These are phyloP conservation scores for Caenorhabditis sp. DNA, from an alignment of 2,888 invertebrate genomes.

Conservation along the genomic window DNA sequence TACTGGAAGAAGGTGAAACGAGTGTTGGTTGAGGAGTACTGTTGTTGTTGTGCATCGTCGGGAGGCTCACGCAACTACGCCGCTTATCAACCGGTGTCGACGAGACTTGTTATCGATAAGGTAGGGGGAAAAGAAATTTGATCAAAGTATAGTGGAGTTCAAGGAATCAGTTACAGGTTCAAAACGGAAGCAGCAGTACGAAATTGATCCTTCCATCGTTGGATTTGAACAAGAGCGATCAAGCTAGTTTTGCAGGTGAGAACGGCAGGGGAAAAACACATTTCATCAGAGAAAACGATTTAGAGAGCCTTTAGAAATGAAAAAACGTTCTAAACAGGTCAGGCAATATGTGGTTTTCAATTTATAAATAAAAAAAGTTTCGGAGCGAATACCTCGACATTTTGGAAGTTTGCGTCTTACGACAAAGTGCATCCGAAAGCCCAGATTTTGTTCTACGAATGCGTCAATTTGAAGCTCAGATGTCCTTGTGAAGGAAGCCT, in stretches of 20 bases:
- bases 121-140: conserved; percentile 18
- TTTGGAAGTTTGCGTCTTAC: no score
- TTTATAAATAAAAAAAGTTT: no score
- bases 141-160: background rate
- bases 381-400: no score
- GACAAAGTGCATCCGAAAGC: no score
- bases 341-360: no score
- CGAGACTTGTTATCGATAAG: conserved; percentile 60
- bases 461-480: background rate
- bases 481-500: no score
- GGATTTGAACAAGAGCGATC: conserved; percentile 56
- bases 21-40: conserved; percentile 61
- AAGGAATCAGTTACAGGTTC: conserved; percentile 35
- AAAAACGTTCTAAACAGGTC: no score
- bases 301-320: no score
- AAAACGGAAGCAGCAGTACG: conserved; percentile 47
- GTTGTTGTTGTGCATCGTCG: conserved; percentile 61
- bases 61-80: conserved; percentile 37
- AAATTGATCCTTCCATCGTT: conserved; percentile 59
- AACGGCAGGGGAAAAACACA: no score
- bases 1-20: conserved; percentile 50
- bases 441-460: no score
- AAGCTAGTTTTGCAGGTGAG: conserved; percentile 60
- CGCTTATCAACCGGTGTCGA: conserved; percentile 66
- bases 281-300: no score